Evolutionary conservation across 2,888 invertebrate genomes (phyloP), one percentile per base, ranked within the genome.

Genomic region (Tachina lurida): DNA sequence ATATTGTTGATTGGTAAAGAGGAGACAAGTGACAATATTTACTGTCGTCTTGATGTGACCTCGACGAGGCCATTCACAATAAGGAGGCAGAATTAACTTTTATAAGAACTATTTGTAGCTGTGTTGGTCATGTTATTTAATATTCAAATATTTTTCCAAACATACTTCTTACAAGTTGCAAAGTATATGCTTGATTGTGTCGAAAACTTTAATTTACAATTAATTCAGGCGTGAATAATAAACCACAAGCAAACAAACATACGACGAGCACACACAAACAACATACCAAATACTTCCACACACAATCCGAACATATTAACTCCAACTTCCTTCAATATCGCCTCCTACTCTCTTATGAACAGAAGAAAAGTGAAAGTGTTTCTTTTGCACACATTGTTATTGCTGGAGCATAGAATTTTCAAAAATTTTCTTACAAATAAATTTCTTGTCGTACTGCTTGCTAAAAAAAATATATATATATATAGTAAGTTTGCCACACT

Each of bases 221-320:
- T 91, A 91, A 91, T 91, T 91, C 91, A 91, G 91, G 91, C 91
- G 91, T 90, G 90, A 90, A 91, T 91, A 91, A 91, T 91, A 91
- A 91, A 91, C 91, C 91, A 91, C 91, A 91, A 91, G 90, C 89
- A 91, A 91, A 90, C 88, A 89, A 87, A 89, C 86, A 73, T 71
- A 79, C 31, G 1, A 31, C 31, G 31, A 31, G 31, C 31, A 31
- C 68, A 78, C 60, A 78, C 71, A 73, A 22, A 41, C 65, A 31
- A 41, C 65, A 31, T 31, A 80, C 74, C 63, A 62, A 62, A 41
- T 60, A 19, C 45, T 22, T 31, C 15, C 17, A 31, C 49, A 49
- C 41, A 58, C 58, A 47, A 41, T n/a, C 31, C 47, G 31, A 31
- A 31, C 31, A 52, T 41, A 41, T 47, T 17, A 65, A 73, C 73